phyloP scores from a whole-genome alignment of 1,140 invertebrate genomes.

The Cyclargus thomasi region DNA sequence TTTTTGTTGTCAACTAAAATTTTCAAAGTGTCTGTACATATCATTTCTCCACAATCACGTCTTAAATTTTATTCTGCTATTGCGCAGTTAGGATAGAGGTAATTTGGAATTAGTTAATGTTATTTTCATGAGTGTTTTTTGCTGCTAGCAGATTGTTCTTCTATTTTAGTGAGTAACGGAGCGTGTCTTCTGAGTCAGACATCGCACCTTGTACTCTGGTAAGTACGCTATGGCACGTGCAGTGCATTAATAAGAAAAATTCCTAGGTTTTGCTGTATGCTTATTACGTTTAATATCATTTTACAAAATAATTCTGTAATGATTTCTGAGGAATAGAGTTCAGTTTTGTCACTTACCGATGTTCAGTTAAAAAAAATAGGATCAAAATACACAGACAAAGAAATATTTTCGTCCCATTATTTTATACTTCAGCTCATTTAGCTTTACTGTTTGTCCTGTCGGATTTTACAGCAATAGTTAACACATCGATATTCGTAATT shows the following conservation, averaged over 20 bases:
- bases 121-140: constrained; percentile 5
- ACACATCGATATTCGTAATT: neutral
- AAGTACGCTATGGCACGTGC: neutral
- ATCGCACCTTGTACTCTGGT: neutral
- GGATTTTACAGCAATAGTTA: neutral
- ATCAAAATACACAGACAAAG: too few relatives aligned
- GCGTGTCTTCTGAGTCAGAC: neutral
- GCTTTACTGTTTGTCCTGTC: neutral
- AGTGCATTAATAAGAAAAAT: neutral
- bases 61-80: neutral
- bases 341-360: too few relatives aligned
- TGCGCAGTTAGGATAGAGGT: neutral
- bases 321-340: too few relatives aligned
- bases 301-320: too few relatives aligned
- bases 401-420: too few relatives aligned
- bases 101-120: neutral
- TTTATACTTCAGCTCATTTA: neutral
- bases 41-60: neutral
- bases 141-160: neutral
- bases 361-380: too few relatives aligned
- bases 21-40: too few relatives aligned
- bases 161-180: constrained; percentile 12
- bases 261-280: neutral
- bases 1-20: neutral
- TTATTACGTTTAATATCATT: neutral